Evolutionary conservation across 2,888 invertebrate species (phyloP).

Genomic region (Clistopyga incitator): DNA sequence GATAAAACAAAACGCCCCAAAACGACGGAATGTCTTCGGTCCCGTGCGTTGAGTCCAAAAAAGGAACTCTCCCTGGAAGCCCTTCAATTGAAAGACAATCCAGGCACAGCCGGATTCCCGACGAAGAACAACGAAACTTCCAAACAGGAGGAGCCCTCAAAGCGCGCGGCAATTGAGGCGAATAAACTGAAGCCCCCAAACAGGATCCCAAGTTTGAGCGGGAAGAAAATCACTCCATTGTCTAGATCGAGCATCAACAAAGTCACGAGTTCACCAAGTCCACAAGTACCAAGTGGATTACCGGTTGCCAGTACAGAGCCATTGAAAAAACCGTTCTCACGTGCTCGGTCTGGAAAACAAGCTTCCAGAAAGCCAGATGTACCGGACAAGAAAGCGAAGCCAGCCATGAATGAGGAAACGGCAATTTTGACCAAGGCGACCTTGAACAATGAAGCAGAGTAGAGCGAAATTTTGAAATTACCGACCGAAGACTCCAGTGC

Average conservation of each 20-base stretch:
- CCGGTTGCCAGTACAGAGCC: not conserved
- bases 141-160: not conserved
- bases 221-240: conserved; percentile 23
- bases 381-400: conserved; percentile 9
- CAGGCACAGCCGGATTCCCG: not conserved
- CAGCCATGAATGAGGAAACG: not conserved
- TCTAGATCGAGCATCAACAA: conserved; percentile 34
- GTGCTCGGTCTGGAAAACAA: conserved; percentile 62
- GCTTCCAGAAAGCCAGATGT: conserved; percentile 48
- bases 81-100: conserved; percentile 4
- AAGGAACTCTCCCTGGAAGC: conserved; percentile 48
- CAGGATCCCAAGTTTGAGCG: conserved; percentile 7
- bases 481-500: conserved; percentile 70
- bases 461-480: conserved; percentile 56
- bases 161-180: not conserved
- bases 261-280: conserved; percentile 13
- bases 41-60: conserved; percentile 48
- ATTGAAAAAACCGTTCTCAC: conserved; percentile 51
- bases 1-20: conserved; percentile 32
- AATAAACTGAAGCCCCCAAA: conserved; percentile 29
- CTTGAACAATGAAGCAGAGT: not conserved
- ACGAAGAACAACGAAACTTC: not conserved
- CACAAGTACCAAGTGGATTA: not conserved
- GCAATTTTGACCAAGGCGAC: conserved; percentile 10
- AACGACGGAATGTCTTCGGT: conserved; percentile 34